Percentiles rank a stretch among this genome's conserved stretches.
These are phyloP conservation scores for Melanogrammus aeglefinus DNA, from an alignment of 2,797 vertebrate species.

Conservation along the genomic window DNA sequence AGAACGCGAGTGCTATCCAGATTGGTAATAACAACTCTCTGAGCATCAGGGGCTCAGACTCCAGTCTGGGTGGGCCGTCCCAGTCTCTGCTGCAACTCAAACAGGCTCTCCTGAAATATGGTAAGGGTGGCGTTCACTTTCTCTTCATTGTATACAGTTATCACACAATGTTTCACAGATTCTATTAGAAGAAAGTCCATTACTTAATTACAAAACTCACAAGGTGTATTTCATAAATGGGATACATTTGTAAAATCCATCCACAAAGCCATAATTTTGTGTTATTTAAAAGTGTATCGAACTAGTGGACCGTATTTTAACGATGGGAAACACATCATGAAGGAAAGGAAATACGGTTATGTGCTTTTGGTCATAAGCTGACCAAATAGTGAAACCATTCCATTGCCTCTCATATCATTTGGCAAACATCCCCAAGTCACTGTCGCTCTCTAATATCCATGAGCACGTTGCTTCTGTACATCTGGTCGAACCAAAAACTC, in stretches of 20 bases:
- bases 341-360: neutral
- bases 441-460: neutral
- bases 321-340: neutral
- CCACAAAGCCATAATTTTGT: neutral
- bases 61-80: slow-evolving; percentile 8
- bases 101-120: slow-evolving; percentile 65
- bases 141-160: neutral
- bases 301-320: neutral
- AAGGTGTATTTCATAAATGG: neutral
- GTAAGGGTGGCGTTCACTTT: slow-evolving; percentile 44
- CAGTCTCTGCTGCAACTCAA: slow-evolving; percentile 38
- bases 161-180: neutral
- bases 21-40: slow-evolving; percentile 84
- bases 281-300: no score
- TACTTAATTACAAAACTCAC: neutral
- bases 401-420: neutral
- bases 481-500: no score
- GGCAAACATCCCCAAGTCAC: neutral
- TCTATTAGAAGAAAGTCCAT: neutral
- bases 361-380: neutral
- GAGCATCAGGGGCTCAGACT: slow-evolving; percentile 63
- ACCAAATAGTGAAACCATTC: neutral
- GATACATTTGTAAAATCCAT: neutral
- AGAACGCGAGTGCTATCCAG: slow-evolving; percentile 81
- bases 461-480: no score